Conservation (phyloP, 2,888 invertebrate species). For the Drosophila paranaensis region DNA sequence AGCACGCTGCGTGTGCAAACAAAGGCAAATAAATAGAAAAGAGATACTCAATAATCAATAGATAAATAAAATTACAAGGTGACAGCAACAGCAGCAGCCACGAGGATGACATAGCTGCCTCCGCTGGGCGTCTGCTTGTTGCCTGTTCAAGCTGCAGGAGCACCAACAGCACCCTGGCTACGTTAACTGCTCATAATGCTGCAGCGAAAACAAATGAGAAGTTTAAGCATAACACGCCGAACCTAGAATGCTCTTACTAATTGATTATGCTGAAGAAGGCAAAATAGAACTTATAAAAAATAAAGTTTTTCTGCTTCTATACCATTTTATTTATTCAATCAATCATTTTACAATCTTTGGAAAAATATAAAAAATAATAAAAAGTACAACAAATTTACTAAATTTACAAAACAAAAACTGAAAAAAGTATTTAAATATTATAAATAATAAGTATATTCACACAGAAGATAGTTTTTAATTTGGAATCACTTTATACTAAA, state of each 20-base stretch:
- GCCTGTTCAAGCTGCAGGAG: constrained; percentile 67
- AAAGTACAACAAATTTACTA: too few relatives aligned
- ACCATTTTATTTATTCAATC: too few relatives aligned
- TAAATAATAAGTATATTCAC: too few relatives aligned
- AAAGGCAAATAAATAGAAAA: constrained; percentile 74
- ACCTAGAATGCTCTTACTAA: constrained; percentile 24
- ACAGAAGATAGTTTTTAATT: too few relatives aligned
- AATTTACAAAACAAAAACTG: too few relatives aligned
- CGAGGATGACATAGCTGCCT: constrained; percentile 60
- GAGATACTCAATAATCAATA: constrained; percentile 83
- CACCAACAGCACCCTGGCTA: constrained; percentile 37
- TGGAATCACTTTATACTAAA: too few relatives aligned
- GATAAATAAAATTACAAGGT: constrained; percentile 81
- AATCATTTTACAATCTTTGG: too few relatives aligned
- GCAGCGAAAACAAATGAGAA: constrained; percentile 34
- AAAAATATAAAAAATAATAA: too few relatives aligned
- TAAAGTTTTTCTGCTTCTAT: too few relatives aligned
- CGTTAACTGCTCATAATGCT: constrained; percentile 78
- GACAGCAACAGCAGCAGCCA: constrained; percentile 55
- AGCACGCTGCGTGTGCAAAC: constrained; percentile 76
- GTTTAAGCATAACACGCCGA: constrained; percentile 3
- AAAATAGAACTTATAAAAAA: too few relatives aligned
- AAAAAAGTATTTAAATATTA: too few relatives aligned
- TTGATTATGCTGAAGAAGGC: too few relatives aligned
- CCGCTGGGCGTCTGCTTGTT: constrained; percentile 32